Base-by-base conservation (phyloP, 2,888 invertebrate genomes). In the Hirtodrosophila confusa region DNA sequence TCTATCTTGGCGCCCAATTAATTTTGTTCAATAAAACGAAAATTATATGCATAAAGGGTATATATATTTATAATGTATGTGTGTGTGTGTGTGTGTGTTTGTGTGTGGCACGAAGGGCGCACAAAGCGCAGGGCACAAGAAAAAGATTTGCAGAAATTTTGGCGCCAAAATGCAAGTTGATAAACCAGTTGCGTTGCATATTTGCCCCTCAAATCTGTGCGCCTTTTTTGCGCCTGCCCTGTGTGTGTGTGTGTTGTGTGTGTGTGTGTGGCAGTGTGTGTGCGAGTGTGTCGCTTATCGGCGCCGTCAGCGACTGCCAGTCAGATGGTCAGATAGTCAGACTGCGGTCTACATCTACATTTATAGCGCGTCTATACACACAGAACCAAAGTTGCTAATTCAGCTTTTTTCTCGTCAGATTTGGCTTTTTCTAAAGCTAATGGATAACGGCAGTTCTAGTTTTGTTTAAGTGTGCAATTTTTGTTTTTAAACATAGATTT, bases 131-230 rank as follows among this genome's bases (percentile, higher is more conserved):
- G 60, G 71, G 79, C 80, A 66, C 63, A 31, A 27, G 64, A 75
- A 75, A 66, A 63, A 85, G 89, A 89, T 88, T 88, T 88, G 88
- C 89, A 88, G 89, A 88, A 89, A 88, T 89, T 88, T 88, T 88
- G 88, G 88, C 88, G 88, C 88, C 88, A 88, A 88, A 88, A 88
- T 88, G 88, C 89, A 89, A 85, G 86, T 87, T 85, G 85, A 83
- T 80, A 85, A 85, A 85, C 85, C 85, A 85, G 85, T 85, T 85
- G 85, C 78, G 84, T 85, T 86, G 87, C 84, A 85, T 82, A 85
- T 78, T 67, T 67, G 55, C 69, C 62, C 69, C 71, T 60, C 60
- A 82, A 82, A 72, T 67, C 73, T 69, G 69, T 78, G 84, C 75
- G 80, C 72, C 80, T 80, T 82, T 80, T 82, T 78, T 51, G 36